Evolutionary conservation across 2,113 vertebrate genomes (phyloP), one percentile per base, ranked within the genome.

Genomic region (Takifugu flavidus): DNA sequence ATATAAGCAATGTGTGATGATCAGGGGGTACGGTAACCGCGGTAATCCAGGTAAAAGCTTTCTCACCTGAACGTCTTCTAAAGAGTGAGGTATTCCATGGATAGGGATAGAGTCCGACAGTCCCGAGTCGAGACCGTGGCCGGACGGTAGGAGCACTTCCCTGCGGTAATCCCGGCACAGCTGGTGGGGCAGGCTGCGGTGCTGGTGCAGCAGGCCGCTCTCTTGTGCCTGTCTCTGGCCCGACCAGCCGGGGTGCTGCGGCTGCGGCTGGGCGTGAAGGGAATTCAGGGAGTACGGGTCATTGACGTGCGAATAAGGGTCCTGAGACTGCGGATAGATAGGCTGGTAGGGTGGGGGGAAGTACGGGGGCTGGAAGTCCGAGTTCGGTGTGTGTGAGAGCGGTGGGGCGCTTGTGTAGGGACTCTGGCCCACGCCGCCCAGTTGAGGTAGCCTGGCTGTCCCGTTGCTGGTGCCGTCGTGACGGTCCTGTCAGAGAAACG

Each of bases 271-370:
- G 70, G 95, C 93, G 80, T 98, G 96, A 75, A 98, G 91, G 60
- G 95, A 93, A 88, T 98, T 98, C 80, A 98, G 92, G 88, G 94
- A 97, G 90, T 98, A 98, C 49, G 94, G 96, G 92, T 98, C 96
- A 92, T 96, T 98, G 80, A 98, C 95, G 92, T 98, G 96, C 84
- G 95, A 94, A 84, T 98, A 98, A 77, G 95, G 95, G 88, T 98
- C 96, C 94, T 98, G 96, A 90, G 96, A 97, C 89, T 98, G 96
- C 66, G 95, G 93, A 87, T 96, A 98, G 89, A 97, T 96, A 87
- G 96, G 96, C 91, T 96, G 96, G 88, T 97, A 96, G 70, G 96
- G 96, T 5, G 96, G 96, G 59, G 95, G 96, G 63, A 95, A 96
- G 78, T 94, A 95, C 53, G 95, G 95, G 59, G 95, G 95, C 90